Conservation (phyloP, 2,888 invertebrate species). For the Xanthia togata region DNA sequence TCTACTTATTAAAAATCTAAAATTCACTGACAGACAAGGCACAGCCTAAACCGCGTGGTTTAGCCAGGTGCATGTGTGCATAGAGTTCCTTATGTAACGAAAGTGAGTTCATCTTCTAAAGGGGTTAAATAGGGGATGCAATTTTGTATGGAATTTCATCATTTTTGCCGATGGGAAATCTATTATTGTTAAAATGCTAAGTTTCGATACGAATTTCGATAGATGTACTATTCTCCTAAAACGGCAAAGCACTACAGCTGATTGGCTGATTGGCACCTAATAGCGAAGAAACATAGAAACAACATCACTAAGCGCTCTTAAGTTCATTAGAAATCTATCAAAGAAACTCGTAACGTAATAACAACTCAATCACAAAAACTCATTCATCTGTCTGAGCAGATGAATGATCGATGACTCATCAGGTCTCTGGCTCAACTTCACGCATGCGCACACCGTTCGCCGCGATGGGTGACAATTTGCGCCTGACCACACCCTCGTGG, state of each 20-base stretch:
- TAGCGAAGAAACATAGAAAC: conserved; percentile 23
- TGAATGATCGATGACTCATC: conserved; percentile 55
- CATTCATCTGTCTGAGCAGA: conserved; percentile 10
- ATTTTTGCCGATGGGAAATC: no score
- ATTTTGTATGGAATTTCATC: neutral
- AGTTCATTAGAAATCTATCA: conserved; percentile 52
- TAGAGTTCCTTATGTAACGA: no score
- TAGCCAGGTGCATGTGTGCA: no score
- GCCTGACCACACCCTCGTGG: conserved; percentile 57
- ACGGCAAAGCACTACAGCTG: neutral
- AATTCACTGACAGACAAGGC: no score
- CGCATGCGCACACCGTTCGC: conserved; percentile 33
- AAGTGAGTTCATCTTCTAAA: no score
- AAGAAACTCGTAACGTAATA: conserved; percentile 26
- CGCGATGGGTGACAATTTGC: conserved; percentile 37
- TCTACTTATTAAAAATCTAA: no score
- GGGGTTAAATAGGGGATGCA: neutral
- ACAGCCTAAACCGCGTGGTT: neutral
- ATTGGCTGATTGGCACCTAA: conserved; percentile 20
- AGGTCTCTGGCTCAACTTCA: conserved; percentile 14
- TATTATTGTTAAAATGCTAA: neutral
- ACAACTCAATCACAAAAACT: conserved; percentile 47
- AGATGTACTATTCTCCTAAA: conserved; percentile 4
- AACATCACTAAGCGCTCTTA: conserved; percentile 1
- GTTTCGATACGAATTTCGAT: neutral